These are phyloP conservation scores for Conus canariensis DNA, from an alignment of 2,888 invertebrate genomes.

Conservation along the genomic window DNA sequence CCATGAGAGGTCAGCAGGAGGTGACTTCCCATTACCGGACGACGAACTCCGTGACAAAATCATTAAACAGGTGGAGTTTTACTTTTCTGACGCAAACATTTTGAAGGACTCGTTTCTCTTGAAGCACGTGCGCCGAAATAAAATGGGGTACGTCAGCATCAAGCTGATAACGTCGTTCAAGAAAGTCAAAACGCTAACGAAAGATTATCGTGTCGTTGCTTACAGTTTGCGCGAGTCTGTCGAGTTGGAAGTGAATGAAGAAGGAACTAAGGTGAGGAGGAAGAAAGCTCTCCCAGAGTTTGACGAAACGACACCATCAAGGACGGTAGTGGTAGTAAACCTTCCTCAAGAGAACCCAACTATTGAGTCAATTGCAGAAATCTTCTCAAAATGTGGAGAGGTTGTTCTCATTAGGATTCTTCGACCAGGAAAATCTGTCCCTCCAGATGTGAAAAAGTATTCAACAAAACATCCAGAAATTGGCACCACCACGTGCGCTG, in stretches of 20 bases:
- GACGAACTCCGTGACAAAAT: constrained; percentile 74
- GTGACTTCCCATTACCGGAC: constrained; percentile 60
- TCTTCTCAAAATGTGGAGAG: constrained; percentile 93
- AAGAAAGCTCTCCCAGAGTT: constrained; percentile 91
- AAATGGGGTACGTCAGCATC: constrained; percentile 96
- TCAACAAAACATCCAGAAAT: constrained; percentile 94
- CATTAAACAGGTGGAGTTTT: constrained; percentile 88
- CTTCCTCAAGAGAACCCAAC: constrained; percentile 91
- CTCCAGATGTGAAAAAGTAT: constrained; percentile 93
- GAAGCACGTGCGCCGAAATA: constrained; percentile 96
- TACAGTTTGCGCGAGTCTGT: constrained; percentile 88
- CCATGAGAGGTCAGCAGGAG: constrained; percentile 56
- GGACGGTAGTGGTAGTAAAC: constrained; percentile 92
- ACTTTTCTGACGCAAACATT: constrained; percentile 96
- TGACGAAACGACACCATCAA: constrained; percentile 94
- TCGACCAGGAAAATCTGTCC: constrained; percentile 92
- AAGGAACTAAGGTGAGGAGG: constrained; percentile 92
- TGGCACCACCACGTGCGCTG: constrained; percentile 89
- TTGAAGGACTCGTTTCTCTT: constrained; percentile 96
- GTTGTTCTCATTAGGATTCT: constrained; percentile 93
- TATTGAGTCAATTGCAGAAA: constrained; percentile 93
- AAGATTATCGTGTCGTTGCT: constrained; percentile 96
- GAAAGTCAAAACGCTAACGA: constrained; percentile 94
- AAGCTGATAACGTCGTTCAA: constrained; percentile 97
- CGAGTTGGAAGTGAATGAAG: constrained; percentile 92